Evolutionary conservation across 2,797 vertebrate species (phyloP).

Genomic region (Urocyon cinereoargenteus): DNA sequence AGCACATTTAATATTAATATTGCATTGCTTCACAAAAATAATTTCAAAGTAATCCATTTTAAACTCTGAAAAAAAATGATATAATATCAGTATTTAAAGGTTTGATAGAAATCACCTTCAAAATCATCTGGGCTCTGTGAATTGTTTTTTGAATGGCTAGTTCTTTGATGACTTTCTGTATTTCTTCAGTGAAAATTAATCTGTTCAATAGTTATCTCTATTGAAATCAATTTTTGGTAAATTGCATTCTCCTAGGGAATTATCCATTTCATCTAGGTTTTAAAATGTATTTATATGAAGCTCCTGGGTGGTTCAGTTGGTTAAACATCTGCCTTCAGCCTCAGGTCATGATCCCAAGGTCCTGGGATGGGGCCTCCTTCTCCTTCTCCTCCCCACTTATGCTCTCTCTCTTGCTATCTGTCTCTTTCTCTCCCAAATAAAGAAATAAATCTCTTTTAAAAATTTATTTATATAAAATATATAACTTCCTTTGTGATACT

Average conservation of each 20-base stretch:
- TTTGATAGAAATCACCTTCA: background rate
- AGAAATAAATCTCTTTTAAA: background rate
- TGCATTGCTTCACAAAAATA: conserved; percentile 5
- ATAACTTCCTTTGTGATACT: background rate
- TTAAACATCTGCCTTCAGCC: too few relatives aligned
- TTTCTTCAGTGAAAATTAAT: conserved; percentile 25
- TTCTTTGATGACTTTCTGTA: background rate
- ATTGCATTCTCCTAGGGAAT: background rate
- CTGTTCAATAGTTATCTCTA: background rate
- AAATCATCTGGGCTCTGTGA: background rate
- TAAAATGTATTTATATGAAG: background rate
- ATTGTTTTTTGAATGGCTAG: background rate
- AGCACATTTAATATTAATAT: background rate
- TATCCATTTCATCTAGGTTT: background rate
- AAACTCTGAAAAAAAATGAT: background rate
- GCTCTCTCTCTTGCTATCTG: too few relatives aligned
- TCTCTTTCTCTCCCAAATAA: too few relatives aligned
- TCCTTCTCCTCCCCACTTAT: too few relatives aligned
- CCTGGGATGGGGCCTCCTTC: too few relatives aligned
- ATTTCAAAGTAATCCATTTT: conserved; percentile 9
- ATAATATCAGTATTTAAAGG: background rate
- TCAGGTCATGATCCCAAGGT: too few relatives aligned
- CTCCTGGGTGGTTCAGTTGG: too few relatives aligned
- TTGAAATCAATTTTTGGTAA: conserved; percentile 20
- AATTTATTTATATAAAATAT: background rate